A percentile compares a stretch with the other conserved stretches of the same genome.
Conservation (phyloP, 2,888 invertebrate genomes). For the Yponomeuta malinellus region DNA sequence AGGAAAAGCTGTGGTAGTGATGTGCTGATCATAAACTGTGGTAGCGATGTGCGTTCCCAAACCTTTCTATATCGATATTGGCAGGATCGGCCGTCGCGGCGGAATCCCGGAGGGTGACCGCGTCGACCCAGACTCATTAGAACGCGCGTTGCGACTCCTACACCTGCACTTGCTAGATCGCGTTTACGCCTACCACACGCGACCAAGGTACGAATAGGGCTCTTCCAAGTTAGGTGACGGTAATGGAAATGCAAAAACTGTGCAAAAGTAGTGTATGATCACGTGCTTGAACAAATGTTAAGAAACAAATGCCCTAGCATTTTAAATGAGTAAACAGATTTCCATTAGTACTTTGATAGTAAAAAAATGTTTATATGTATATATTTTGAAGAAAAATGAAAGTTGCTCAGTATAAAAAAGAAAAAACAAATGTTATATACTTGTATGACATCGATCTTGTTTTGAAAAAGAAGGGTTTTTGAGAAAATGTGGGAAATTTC, state of each 20-base stretch:
- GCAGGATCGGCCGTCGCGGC: constrained; percentile 73
- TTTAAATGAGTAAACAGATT: too few species aligned
- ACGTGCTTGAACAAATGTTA: neutral
- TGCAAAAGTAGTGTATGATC: neutral
- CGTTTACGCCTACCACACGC: constrained; percentile 75
- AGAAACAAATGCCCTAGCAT: too few species aligned
- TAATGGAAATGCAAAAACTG: neutral
- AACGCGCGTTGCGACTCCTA: constrained; percentile 73
- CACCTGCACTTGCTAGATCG: constrained; percentile 76
- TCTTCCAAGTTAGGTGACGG: neutral
- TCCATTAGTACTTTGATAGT: too few species aligned
- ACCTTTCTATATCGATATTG: constrained; percentile 54
- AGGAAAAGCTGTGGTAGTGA: neutral
- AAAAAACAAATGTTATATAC: too few species aligned
- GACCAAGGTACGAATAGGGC: constrained; percentile 71
- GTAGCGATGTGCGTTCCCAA: constrained; percentile 8
- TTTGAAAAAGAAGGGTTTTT: too few species aligned
- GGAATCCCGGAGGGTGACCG: constrained; percentile 51
- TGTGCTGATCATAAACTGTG: neutral
- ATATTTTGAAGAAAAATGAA: too few species aligned
- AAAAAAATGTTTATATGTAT: too few species aligned
- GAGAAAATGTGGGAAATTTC: too few species aligned
- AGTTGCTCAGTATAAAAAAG: too few species aligned
- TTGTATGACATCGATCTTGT: too few species aligned
- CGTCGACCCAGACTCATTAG: constrained; percentile 70